phyloP scores from a whole-genome alignment of 2,113 vertebrate species.

The Trinectes maculatus region DNA sequence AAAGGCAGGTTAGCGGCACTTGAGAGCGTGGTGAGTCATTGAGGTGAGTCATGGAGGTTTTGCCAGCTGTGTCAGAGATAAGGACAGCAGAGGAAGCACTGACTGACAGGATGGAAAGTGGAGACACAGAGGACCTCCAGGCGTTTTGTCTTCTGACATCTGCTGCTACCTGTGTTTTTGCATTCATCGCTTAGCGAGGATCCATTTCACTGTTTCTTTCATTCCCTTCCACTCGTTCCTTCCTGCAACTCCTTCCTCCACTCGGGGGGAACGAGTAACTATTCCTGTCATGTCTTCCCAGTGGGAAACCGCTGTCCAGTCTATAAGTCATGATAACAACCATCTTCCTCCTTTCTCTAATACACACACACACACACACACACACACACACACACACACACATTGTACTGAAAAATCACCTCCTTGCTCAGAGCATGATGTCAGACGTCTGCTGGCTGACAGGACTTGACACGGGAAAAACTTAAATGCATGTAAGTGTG shows the following conservation, averaged over 20 bases:
- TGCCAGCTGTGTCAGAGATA: conserved; percentile 60
- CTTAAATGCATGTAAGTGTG: conserved; percentile 33
- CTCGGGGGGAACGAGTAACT: conserved; percentile 59
- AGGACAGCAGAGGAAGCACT: conserved; percentile 46
- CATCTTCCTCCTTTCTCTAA: conserved; percentile 58
- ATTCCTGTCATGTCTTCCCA: conserved; percentile 56
- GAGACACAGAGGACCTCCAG: conserved; percentile 60
- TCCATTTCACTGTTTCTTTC: conserved; percentile 35
- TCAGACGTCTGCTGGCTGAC: conserved; percentile 69
- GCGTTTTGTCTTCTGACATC: conserved; percentile 45
- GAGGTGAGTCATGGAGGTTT: conserved; percentile 61
- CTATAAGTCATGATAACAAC: conserved; percentile 77
- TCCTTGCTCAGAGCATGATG: conserved; percentile 61
- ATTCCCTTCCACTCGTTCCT: conserved; percentile 29
- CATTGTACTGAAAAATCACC: conserved; percentile 58
- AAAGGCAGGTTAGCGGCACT: conserved; percentile 46
- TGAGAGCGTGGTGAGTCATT: conserved; percentile 60
- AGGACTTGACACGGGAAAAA: conserved; percentile 66
- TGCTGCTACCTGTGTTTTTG: conserved; percentile 38
- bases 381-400: conserved; percentile 16
- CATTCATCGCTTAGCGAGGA: not conserved
- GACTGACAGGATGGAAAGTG: conserved; percentile 65
- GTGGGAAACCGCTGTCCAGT: conserved; percentile 73
- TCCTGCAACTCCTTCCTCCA: conserved; percentile 18
- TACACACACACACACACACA: conserved; percentile 29